Evolutionary conservation across 2,797 vertebrate genomes (phyloP).

Genomic region (Neopelma chrysocephalum): DNA sequence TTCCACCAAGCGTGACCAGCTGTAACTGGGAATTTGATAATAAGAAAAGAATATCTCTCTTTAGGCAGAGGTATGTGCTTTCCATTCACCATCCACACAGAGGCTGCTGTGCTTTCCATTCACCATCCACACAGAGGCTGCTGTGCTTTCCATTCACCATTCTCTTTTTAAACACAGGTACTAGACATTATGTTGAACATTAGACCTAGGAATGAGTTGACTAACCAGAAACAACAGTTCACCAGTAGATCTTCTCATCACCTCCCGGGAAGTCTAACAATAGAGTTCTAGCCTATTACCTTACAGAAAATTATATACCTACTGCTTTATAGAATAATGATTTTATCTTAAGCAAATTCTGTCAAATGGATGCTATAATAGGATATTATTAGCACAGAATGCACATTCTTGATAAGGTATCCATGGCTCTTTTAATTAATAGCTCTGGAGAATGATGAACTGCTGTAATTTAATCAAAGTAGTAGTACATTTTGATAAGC

Average conservation of each 20-base stretch:
- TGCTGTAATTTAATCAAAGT: background rate
- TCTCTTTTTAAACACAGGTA: background rate
- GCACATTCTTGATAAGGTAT: background rate
- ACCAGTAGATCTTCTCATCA: background rate
- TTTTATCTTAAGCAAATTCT: background rate
- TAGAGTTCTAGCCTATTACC: background rate
- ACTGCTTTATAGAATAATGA: background rate
- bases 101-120: fast-evolving
- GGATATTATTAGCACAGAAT: background rate
- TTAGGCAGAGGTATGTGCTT: background rate
- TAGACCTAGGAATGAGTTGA: background rate
- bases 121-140: no score
- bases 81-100: no score
- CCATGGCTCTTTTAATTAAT: background rate
- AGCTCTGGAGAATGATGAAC: background rate
- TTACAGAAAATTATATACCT: background rate
- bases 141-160: fast-evolving
- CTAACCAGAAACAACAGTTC: background rate
- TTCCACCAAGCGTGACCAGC: background rate
- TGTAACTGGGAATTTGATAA: background rate
- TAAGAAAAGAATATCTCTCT: background rate
- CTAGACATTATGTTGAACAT: background rate
- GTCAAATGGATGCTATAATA: background rate
- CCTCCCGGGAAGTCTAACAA: background rate
- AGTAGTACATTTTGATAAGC: background rate